A percentile compares a stretch with the other conserved stretches of the same genome.
phyloP scores from a whole-genome alignment of 2,113 vertebrate species.

The Loxodonta africana region DNA sequence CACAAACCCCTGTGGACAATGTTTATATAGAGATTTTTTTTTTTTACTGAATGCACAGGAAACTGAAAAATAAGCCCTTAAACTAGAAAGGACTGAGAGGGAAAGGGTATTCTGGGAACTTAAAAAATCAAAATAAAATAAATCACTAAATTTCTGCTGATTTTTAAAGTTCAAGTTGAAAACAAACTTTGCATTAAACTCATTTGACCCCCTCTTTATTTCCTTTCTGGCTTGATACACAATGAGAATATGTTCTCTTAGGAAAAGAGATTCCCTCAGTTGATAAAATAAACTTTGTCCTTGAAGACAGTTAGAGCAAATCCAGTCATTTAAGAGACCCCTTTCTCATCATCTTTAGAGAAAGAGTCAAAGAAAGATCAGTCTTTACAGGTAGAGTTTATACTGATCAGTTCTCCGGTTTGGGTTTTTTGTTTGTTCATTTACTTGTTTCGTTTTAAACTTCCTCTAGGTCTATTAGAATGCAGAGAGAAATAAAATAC shows the following conservation, averaged over 20 bases:
- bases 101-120: conserved; percentile 25
- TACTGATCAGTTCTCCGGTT: neutral
- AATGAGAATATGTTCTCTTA: neutral
- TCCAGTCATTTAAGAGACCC: neutral
- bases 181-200: conserved; percentile 20
- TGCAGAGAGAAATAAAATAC: neutral
- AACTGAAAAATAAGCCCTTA: neutral
- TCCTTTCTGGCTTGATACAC: neutral
- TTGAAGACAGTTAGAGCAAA: neutral
- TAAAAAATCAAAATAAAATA: conserved; percentile 41
- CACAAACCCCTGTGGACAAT: neutral
- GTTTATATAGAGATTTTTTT: neutral
- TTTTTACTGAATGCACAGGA: neutral
- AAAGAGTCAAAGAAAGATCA: neutral
- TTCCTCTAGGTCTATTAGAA: neutral
- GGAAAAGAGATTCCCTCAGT: neutral
- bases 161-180: conserved; percentile 26
- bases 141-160: neutral
- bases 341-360: neutral
- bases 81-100: neutral
- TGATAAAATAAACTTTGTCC: neutral
- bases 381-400: neutral
- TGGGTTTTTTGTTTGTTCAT: neutral
- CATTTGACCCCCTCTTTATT: neutral
- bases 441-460: neutral